These are phyloP conservation scores for Cydia amplana DNA, from an alignment of 1,140 invertebrate species.

Conservation along the genomic window DNA sequence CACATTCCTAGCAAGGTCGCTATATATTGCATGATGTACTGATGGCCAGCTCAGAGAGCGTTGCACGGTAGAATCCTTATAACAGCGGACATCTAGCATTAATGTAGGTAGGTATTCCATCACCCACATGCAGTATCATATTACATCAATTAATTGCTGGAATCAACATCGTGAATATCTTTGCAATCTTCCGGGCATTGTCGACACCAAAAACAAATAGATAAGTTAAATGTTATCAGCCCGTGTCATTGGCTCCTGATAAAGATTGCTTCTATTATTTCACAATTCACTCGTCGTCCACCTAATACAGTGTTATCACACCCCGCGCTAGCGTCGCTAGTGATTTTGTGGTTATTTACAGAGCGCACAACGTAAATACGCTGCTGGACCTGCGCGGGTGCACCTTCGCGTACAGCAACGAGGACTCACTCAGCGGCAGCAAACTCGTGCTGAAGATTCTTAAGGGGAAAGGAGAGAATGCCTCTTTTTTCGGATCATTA, in stretches of 20 bases:
- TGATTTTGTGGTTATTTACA: constrained; percentile 59
- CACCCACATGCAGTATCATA: background rate
- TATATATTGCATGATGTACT: background rate
- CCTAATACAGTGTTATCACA: constrained; percentile 45
- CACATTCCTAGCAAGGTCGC: constrained; percentile 5
- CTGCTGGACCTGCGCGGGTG: constrained; percentile 81
- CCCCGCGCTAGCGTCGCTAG: constrained; percentile 34
- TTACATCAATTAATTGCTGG: constrained; percentile 5
- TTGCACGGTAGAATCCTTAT: background rate
- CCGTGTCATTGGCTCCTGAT: constrained; percentile 59
- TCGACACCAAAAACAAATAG: constrained; percentile 56
- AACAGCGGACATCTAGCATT: background rate
- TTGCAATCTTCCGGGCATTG: constrained; percentile 36
- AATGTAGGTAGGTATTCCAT: background rate
- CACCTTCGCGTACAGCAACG: constrained; percentile 80
- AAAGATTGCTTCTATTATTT: constrained; percentile 62
- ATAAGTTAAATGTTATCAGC: constrained; percentile 70
- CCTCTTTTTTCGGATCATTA: constrained; percentile 82
- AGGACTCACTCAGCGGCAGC: constrained; percentile 80
- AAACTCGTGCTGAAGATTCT: constrained; percentile 80
- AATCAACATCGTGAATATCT: background rate
- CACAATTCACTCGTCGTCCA: constrained; percentile 51
- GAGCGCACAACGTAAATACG: constrained; percentile 80
- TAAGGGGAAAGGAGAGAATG: constrained; percentile 82
- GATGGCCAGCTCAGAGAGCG: background rate